These are phyloP conservation scores for Actinemys pallida DNA, from an alignment of 2,113 vertebrate genomes.

Conservation along the genomic window DNA sequence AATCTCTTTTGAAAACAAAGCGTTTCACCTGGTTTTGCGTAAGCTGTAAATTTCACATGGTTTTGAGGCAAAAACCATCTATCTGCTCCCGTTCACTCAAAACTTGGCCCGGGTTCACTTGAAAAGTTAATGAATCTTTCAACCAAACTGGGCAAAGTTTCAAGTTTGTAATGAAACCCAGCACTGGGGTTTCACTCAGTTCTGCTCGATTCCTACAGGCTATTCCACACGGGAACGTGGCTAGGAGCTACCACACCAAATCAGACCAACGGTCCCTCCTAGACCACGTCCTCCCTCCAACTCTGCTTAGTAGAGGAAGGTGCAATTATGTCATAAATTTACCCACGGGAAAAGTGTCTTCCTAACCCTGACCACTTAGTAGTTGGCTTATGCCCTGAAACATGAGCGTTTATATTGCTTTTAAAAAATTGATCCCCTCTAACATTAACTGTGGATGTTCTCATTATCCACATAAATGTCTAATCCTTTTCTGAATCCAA, in stretches of 20 bases:
- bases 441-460: neutral
- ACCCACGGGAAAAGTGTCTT: neutral
- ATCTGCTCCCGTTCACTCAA: neutral
- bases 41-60: neutral
- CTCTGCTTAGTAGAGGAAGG: accelerated
- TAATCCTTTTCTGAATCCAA: neutral
- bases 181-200: neutral
- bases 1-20: neutral
- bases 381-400: neutral
- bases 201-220: neutral
- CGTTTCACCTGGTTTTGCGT: neutral
- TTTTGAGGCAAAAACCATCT: neutral
- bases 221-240: neutral
- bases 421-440: neutral
- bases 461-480: neutral
- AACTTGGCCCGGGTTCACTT: neutral
- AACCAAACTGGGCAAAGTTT: neutral
- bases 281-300: accelerated
- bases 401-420: neutral
- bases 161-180: neutral
- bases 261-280: accelerated
- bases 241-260: accelerated
- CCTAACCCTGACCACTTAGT: neutral
- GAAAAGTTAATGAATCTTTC: neutral
- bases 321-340: neutral